Evolutionary conservation across 2,113 vertebrate species (phyloP).

Genomic region (Mola mola): DNA sequence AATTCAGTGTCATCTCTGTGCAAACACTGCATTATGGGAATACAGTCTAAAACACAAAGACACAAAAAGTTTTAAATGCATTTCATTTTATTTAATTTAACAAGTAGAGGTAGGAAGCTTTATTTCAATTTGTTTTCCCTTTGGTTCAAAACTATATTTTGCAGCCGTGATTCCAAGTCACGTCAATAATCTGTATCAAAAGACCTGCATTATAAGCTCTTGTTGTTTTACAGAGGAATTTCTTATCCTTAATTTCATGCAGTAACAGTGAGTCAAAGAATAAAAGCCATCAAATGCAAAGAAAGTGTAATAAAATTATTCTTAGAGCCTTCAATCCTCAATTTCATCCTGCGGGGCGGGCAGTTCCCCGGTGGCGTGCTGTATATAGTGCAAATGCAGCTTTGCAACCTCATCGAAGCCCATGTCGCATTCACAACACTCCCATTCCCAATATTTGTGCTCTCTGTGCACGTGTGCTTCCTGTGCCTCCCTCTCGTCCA

Average conservation of each 20-base stretch:
- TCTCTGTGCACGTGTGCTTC: slow-evolving; percentile 7
- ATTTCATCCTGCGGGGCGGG: slow-evolving; percentile 36
- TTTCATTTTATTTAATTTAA: slow-evolving; percentile 29
- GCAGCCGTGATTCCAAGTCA: no score
- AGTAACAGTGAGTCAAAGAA: no score
- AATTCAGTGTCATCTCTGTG: no score
- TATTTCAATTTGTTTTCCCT: not conserved
- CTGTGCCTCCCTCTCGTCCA: not conserved
- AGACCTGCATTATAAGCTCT: no score
- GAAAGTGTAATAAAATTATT: no score
- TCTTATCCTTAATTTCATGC: no score
- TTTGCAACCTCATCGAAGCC: slow-evolving; percentile 66
- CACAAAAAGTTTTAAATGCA: not conserved
- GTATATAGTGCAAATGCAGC: slow-evolving; percentile 78
- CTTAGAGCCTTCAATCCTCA: no score
- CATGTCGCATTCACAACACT: slow-evolving; percentile 74
- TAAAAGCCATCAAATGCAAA: no score
- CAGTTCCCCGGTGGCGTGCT: slow-evolving; percentile 77
- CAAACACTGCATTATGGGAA: not conserved
- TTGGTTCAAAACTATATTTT: no score
- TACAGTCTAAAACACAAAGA: not conserved
- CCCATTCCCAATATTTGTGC: slow-evolving; percentile 64
- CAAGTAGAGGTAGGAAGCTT: not conserved
- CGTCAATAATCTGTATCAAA: no score
- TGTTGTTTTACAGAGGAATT: no score